Evolutionary conservation across 2,888 invertebrate genomes (phyloP), one percentile per base, ranked within the genome.

Genomic region (Ophonus ardosiacus): DNA sequence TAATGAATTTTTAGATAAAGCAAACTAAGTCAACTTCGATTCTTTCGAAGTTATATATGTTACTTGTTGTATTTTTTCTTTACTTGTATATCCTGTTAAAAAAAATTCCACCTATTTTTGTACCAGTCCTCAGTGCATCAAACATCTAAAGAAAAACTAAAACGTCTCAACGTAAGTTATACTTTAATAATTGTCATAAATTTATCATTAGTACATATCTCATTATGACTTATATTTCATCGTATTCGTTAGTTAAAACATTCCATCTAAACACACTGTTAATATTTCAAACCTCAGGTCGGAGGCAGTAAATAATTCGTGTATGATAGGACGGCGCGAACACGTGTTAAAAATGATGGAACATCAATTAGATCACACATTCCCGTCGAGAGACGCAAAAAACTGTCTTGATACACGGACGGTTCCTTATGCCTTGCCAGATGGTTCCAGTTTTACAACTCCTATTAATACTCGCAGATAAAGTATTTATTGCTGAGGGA

Each of bases 301-400:
- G 7, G 13, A 40, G 38, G 15, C 71, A 74, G 13, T 74, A 74
- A 74, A 74, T 74, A 74, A 74, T 74, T 43, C 18, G 15, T 43
- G 40, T 74, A 74, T 74, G 71, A 74, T 74, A 43, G 17, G 7
- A 18, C 17, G 13, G 71, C 43, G 71, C 18, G 43, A 74, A 74
- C 71, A 74, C 43, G 43, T 74, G 71, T 74, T 74, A 74, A 74
- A 74, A 74, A 74, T 74, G 40, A 74, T 74, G 17, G 63, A 6
- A 15, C 71, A 74, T 74, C 71, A 74, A 74, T 74, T 74, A 74
- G 71, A 74, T 74, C 43, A 43, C 71, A 43, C 43, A 74, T 74
- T 74, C 43, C 43, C 43, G 71, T 74, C 10, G 31, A 15, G 8
- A 74, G 43, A 74, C 40, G 43, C 40, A 74, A 43, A 74, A 43